Evolutionary conservation across 2,113 vertebrate genomes (phyloP), one percentile per base, ranked within the genome.

Genomic region (Mus pahari): DNA sequence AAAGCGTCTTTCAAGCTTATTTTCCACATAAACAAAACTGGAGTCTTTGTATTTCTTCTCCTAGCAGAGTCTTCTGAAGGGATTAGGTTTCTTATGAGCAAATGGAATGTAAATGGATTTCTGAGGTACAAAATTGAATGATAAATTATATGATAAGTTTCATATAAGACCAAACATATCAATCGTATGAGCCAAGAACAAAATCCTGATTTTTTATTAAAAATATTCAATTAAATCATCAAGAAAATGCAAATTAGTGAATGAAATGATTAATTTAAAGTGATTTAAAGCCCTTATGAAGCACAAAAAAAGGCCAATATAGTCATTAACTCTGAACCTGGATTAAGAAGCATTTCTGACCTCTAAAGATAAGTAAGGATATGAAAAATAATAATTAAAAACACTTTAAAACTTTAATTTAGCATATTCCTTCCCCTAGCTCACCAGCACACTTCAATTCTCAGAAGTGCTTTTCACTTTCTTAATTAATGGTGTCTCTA

Each of bases 1-100:
- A 93, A 94, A 93, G 13, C 75, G 58, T 14, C 20, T 89, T 92
- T 89, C 42, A 77, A 95, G 90, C 9, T 70, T 60, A 33, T 45
- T 92, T 93, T 90, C 48, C 33, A 92, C 42, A 53, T 53, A 86
- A 94, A 77, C 20, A 89, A 93, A 91, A 87, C 42, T 39, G 86
- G 50, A 94, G 50, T 62, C 3, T 79, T 84, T 83, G 2, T 9
- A 36, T 36, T 90, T 92, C 77, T 90, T 3, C n/a, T 94, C 17
- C 62, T 78, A 26, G 89, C 39, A 82, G 12, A 3, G n/a, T 74
- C 75, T 95, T 81, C 53, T 92, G 93, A 91, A 62, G 6, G 19
- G 66, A 55, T 86, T 89, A 90, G 82, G 53, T 73, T 71, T 20
- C 53, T 39, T 93, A 83, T 45, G 73, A 93, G 68, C 12, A 87